Base-by-base conservation (phyloP, 2,888 invertebrate species). In the Eupeodes latifasciatus region DNA sequence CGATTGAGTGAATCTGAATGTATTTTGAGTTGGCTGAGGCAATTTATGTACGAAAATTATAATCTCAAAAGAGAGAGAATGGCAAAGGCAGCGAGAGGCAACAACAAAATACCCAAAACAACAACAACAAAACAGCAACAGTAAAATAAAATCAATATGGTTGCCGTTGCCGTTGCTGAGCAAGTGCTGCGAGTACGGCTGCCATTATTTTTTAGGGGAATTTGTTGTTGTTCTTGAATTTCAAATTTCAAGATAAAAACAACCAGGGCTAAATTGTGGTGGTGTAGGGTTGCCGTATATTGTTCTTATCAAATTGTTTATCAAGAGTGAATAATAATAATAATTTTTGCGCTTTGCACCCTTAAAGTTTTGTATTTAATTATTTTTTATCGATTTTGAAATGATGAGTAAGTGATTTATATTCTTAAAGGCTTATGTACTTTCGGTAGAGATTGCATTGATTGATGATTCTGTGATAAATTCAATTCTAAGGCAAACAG, bases 1-100 rank as follows among this genome's bases (percentile, higher is more conserved):
- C 88, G 88, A 88, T 84, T 84, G 84, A 88, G 74, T 85, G 81
- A 88, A 85, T 87, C 83, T 87, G 83, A 87, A 82, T 53, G 76
- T 49, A 34, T 72, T 71, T 72, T 80, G 49, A 66, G 67, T 40
- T 36, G 66, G 55, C 34, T 57, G 72, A 61, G 40, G 80, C 85
- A 82, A 69, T 86, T 85, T 87, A 87, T 83, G 82, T 83, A 82
- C n/a, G 66, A 72, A 80, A 80, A 72, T 19, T 59, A 34, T 71
- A 64, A 80, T 80, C 79, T 44, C 12, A 5, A 19, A 64, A 72
- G 49, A 79, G 75, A 71, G 67, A 34, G 40, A 64, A 55, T n/a
- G 6, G 34, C 5, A 67, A 19, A 16, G 7, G 16, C n/a, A 16
- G 40, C 55, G 19, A 40, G 40, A 9, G 40, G 40, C 40, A 40